Percentiles rank a stretch among this genome's conserved stretches.
These are phyloP conservation scores for Pangasius sanitwongsei DNA, from an alignment of 2,797 vertebrate genomes.

Conservation along the genomic window DNA sequence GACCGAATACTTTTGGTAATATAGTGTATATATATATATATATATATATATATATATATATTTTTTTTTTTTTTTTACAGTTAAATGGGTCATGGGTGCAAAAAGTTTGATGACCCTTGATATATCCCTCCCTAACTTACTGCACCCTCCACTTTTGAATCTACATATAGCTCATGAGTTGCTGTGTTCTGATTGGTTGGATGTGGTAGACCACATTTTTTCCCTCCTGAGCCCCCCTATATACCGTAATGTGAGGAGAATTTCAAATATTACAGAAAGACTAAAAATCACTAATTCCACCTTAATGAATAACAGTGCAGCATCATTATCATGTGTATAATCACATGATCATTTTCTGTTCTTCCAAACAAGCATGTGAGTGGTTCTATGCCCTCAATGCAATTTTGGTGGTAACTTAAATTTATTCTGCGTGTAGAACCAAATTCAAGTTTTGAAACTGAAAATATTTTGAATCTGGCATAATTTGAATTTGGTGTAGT, in stretches of 20 bases:
- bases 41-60: no score
- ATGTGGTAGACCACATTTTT: background rate
- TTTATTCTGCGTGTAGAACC: no score
- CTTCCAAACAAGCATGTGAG: no score
- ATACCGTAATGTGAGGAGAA: background rate
- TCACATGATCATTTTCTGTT: background rate
- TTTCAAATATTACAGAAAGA: background rate
- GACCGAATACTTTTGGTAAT: no score
- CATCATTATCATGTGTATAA: background rate
- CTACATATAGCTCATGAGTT: background rate
- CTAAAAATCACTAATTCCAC: background rate
- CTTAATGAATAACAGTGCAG: background rate
- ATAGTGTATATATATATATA: no score
- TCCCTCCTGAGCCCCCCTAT: background rate
- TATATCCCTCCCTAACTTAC: background rate
- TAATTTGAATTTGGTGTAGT: no score
- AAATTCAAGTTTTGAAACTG: no score
- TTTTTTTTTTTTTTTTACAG: background rate
- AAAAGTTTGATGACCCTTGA: background rate
- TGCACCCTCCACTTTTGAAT: background rate
- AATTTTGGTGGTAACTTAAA: no score
- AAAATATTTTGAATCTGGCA: no score
- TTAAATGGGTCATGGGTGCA: background rate
- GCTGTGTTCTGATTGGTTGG: background rate
- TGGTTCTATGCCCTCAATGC: no score